These are phyloP conservation scores for Seira musarum DNA, from an alignment of 2,888 invertebrate species.

Conservation along the genomic window DNA sequence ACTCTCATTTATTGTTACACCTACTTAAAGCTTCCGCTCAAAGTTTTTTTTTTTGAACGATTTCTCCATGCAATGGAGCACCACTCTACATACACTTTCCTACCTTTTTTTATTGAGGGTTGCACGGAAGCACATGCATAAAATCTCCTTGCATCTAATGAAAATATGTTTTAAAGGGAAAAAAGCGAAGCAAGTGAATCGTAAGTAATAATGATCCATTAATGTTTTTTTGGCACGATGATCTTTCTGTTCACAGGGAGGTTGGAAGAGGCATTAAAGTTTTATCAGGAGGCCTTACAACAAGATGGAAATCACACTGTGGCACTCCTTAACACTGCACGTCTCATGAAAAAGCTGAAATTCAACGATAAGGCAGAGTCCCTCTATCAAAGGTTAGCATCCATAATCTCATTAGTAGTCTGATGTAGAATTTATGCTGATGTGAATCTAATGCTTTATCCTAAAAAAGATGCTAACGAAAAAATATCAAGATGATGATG, in stretches of 20 bases:
- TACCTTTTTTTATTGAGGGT: conserved; percentile 21
- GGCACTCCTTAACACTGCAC: conserved; percentile 78
- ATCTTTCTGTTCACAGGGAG: conserved; percentile 73
- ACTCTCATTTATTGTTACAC: conserved; percentile 26
- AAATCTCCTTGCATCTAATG: conserved; percentile 19
- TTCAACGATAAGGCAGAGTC: conserved; percentile 69
- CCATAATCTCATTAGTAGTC: conserved; percentile 56
- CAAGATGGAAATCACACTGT: conserved; percentile 76
- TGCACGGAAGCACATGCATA: not conserved
- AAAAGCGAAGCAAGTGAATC: conserved; percentile 56
- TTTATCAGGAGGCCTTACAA: conserved; percentile 76
- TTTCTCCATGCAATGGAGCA: conserved; percentile 20
- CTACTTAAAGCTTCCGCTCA: conserved; percentile 16
- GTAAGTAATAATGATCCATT: conserved; percentile 61
- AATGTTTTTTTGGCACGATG: conserved; percentile 59
- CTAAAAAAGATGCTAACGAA: too few relatives aligned
- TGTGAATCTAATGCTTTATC: conserved; percentile 62
- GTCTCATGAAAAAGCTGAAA: conserved; percentile 71
- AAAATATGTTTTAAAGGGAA: conserved; percentile 19
- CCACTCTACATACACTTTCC: not conserved
- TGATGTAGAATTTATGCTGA: conserved; percentile 65
- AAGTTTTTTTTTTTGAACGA: conserved; percentile 13
- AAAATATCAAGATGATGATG: too few relatives aligned
- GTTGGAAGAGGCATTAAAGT: conserved; percentile 75
- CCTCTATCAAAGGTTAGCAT: conserved; percentile 68